Percentiles rank a stretch among this genome's conserved stretches.
These are phyloP conservation scores for Bergia sp. DNA, from an alignment of 92 coral and sea anemone genomes.

Conservation along the genomic window DNA sequence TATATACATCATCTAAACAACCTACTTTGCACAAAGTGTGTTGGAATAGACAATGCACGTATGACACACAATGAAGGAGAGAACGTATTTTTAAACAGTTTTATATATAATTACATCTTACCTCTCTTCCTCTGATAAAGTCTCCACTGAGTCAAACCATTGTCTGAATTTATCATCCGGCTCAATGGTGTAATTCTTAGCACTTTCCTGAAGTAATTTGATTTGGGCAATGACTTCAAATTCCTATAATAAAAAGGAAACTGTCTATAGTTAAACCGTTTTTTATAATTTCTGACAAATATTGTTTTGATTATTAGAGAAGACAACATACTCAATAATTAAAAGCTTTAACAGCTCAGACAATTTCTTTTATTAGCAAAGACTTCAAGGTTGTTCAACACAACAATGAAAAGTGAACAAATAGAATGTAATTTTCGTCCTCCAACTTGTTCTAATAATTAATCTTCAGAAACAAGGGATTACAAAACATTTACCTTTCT, in stretches of 20 bases:
- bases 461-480: neutral
- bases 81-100: too few species aligned
- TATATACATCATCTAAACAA: too few species aligned
- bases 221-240: conserved; percentile 98
- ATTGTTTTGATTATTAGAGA: neutral
- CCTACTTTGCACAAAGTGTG: too few species aligned
- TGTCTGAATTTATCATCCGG: conserved; percentile 81
- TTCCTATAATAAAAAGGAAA: conserved; percentile 62
- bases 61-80: too few species aligned
- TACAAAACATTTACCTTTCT: conserved; percentile 65
- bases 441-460: too few species aligned
- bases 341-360: neutral
- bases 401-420: neutral
- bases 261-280: neutral
- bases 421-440: neutral
- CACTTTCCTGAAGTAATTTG: conserved; percentile 92
- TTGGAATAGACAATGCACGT: too few species aligned
- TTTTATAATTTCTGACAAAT: neutral
- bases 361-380: too few species aligned
- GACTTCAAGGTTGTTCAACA: too few species aligned
- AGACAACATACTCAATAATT: neutral
- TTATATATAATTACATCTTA: conserved; percentile 9
- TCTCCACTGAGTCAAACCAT: conserved; percentile 80
- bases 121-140: conserved; percentile 89
- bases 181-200: conserved; percentile 86